A percentile compares a stretch with the other conserved stretches of the same genome.
Conservation (phyloP, 1,140 invertebrate species). For the Cyclina sinensis region DNA sequence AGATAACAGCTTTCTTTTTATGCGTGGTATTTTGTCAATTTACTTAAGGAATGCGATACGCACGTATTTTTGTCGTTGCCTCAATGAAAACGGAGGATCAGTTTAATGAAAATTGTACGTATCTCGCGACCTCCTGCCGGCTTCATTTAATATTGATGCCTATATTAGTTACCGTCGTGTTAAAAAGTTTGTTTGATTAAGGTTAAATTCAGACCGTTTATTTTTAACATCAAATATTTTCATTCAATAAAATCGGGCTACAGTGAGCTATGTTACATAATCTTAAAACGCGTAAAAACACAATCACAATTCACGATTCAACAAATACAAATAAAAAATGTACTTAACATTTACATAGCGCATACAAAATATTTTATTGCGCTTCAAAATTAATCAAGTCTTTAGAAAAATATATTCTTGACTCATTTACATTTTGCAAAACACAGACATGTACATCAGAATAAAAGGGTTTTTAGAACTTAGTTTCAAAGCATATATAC, state of each 20-base stretch:
- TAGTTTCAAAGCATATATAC: too few relatives aligned
- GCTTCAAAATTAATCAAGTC: too few relatives aligned
- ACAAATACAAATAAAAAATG: too few relatives aligned
- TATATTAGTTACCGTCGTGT: background rate
- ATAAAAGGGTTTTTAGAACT: too few relatives aligned
- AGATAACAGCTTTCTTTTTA: conserved; percentile 15
- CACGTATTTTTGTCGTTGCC: background rate
- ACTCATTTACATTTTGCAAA: too few relatives aligned
- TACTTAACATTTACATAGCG: too few relatives aligned
- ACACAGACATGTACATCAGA: too few relatives aligned
- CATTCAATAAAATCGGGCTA: conserved; percentile 2
- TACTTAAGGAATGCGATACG: background rate
- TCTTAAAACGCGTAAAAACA: too few relatives aligned
- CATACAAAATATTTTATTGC: too few relatives aligned
- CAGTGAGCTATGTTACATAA: too few relatives aligned
- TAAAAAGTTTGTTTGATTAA: conserved; percentile 6
- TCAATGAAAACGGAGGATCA: conserved; percentile 2
- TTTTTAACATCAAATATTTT: background rate
- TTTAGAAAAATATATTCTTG: too few relatives aligned
- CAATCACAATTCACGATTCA: too few relatives aligned
- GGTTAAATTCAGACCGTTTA: background rate
- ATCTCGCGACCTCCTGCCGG: background rate
- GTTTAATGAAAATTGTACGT: background rate
- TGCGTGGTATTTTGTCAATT: conserved; percentile 19
- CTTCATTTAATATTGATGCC: background rate